Conservation (phyloP, 30 jellyfish, hydroid and myxozoan genomes). For the Morbakka virulenta region DNA sequence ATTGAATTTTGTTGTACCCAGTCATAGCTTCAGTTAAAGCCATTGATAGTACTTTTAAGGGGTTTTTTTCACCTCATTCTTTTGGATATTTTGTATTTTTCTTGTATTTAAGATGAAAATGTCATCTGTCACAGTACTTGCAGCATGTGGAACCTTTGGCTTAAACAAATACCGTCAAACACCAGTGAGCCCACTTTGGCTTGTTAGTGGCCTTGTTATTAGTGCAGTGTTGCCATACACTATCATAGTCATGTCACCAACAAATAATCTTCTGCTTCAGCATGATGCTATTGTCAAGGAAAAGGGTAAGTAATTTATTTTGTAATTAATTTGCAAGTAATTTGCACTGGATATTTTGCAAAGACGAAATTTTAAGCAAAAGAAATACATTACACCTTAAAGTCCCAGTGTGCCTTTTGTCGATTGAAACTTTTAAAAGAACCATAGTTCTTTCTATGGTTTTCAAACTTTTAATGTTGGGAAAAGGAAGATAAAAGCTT, state of each 20-base stretch:
- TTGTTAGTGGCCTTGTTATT: not conserved
- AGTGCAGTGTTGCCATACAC: not conserved
- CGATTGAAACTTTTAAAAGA: too few relatives aligned
- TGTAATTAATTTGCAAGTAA: not conserved
- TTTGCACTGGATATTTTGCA: too few relatives aligned
- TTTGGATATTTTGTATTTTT: not conserved
- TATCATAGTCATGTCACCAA: not conserved
- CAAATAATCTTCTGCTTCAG: not conserved
- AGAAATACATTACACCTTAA: too few relatives aligned
- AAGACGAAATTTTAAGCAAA: too few relatives aligned
- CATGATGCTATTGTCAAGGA: not conserved
- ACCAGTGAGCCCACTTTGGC: not conserved
- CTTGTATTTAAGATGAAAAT: not conserved
- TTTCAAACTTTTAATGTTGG: too few relatives aligned
- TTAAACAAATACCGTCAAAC: not conserved
- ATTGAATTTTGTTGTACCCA: too few relatives aligned
- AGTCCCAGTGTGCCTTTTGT: too few relatives aligned
- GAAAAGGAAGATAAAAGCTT: too few relatives aligned
- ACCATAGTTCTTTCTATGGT: too few relatives aligned
- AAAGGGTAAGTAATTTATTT: not conserved
- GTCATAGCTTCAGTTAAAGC: too few relatives aligned
- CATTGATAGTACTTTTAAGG: too few relatives aligned
- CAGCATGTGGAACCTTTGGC: not conserved
- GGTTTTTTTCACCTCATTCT: not conserved
- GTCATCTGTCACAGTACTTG: not conserved